Base-by-base conservation (phyloP, 92 coral and sea anemone species). In the Paramuricea clavata region DNA sequence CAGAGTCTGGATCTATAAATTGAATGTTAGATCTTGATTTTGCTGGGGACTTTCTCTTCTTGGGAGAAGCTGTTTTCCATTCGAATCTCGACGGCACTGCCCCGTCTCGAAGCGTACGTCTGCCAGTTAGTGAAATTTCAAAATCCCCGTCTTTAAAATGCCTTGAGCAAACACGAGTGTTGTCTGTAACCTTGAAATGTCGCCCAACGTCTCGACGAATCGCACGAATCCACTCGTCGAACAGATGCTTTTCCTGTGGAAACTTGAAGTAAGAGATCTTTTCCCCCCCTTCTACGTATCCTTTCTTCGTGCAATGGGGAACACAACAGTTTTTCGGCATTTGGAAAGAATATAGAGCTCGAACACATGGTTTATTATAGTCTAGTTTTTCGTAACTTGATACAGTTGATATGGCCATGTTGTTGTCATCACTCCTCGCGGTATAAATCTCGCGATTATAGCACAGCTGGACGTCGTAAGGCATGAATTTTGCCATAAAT, bases 281-380 rank as follows among this genome's bases (percentile, higher is more conserved):
- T 26, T n/a, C 21, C 23, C 91, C 93, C 50, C 69, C 50, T 70
- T 89, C 93, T 13, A 44, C 44, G 50, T 92, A 92, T 60, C 69
- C 86, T 62, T 89, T 92, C 67, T 89, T 89, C 25, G 79, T 89
- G 54, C 95, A 92, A 9, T 13, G 49, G 1, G 95, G 93, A 89
- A 92, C 95, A 70, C 91, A 92, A 56, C 95, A 87, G 87, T 90
- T 90, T 82, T 87, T 87, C 43, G 81, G 85, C 93, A 91, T 91
- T 17, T 32, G 39, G 13, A 9, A 52, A 35, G 30, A 21, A 54
- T 25, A 9, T 65, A 25, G 1, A 11, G 39, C 19, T 31, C 22
- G 22, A 26, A 61, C 61, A 78, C 73, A 17, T 39, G 44, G 10
- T 39, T 10, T 39, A 39, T 39, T 39, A 39, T 39, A 39, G 44